Conservation (phyloP, 2,888 invertebrate species). For the Anthoptus insignis region DNA sequence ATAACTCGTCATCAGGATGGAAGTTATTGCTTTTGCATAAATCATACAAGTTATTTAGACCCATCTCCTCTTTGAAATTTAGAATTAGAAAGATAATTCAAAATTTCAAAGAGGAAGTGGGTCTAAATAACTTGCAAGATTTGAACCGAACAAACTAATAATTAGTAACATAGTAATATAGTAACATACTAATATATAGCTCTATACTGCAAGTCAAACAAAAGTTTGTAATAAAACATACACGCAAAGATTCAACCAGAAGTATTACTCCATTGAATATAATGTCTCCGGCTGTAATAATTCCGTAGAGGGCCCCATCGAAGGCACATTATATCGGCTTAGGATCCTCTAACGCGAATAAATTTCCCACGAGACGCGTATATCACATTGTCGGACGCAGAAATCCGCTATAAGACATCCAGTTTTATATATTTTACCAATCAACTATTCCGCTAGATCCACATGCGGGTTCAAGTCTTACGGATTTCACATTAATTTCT, state of each 20-base stretch:
- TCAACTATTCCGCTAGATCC: background rate
- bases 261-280: constrained; percentile 12
- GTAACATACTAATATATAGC: no score
- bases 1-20: background rate
- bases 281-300: constrained; percentile 42
- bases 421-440: constrained; percentile 24
- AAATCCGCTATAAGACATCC: constrained; percentile 25
- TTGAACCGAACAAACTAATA: no score
- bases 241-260: background rate
- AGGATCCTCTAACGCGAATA: constrained; percentile 72
- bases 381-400: constrained; percentile 56
- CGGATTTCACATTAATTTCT: background rate
- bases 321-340: constrained; percentile 71
- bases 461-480: background rate
- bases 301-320: constrained; percentile 63
- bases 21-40: no score
- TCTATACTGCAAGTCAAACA: no score
- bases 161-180: no score
- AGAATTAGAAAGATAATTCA: no score
- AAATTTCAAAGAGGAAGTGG: no score
- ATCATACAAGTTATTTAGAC: no score
- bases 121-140: no score
- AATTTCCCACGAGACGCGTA: constrained; percentile 81
- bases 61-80: no score
- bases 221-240: no score